These are phyloP conservation scores for Iguana delicatissima DNA, from an alignment of 2,797 vertebrate genomes.

Conservation along the genomic window DNA sequence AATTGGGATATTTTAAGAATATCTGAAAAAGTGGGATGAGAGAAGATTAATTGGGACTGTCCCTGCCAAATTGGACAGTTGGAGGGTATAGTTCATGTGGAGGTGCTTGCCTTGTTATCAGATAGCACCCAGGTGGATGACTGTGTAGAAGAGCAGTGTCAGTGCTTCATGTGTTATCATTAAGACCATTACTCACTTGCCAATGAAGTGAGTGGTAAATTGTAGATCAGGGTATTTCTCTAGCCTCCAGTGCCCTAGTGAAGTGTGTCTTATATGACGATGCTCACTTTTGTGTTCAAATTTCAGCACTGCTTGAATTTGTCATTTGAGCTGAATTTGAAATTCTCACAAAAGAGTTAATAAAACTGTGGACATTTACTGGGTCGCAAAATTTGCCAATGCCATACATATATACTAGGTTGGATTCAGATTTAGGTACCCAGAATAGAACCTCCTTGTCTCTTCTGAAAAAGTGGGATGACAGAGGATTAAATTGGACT, in stretches of 20 bases:
- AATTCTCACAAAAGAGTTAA: conserved; percentile 4
- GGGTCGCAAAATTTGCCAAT: background rate
- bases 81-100: no score
- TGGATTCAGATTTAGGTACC: background rate
- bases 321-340: background rate
- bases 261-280: background rate
- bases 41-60: no score
- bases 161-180: background rate
- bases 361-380: background rate
- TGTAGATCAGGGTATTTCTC: background rate
- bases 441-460: background rate
- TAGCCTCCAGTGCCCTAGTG: background rate
- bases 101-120: background rate
- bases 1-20: no score
- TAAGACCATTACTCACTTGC: background rate
- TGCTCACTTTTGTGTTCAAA: background rate
- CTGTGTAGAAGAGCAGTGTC: background rate
- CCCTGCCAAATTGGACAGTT: no score
- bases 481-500: no score
- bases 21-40: no score
- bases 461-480: background rate
- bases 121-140: background rate
- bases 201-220: background rate
- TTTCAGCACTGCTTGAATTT: background rate
- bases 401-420: background rate